Conservation (phyloP, 2,113 vertebrate species). For the Motacilla alba region DNA sequence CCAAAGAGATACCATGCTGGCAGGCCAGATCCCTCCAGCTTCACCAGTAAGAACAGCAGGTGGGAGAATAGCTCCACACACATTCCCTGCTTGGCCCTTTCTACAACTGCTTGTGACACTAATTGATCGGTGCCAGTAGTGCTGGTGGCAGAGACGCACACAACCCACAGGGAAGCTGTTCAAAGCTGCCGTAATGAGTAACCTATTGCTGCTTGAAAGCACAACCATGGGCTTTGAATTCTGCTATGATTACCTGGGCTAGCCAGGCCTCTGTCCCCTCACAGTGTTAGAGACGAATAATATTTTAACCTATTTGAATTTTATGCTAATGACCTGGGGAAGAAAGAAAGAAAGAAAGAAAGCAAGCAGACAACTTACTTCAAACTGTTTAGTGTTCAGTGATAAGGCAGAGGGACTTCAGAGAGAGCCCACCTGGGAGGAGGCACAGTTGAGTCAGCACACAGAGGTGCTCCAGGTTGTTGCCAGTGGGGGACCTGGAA, state of each 20-base stretch:
- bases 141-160: not conserved
- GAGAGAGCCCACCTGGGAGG: not conserved
- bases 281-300: not conserved
- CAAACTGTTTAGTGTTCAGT: not conserved
- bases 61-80: constrained; percentile 31
- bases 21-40: constrained; percentile 17
- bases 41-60: constrained; percentile 39
- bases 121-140: constrained; percentile 21
- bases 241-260: not conserved
- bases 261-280: constrained; percentile 33
- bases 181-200: constrained; percentile 46
- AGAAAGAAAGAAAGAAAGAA: not conserved
- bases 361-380: not conserved
- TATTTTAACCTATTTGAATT: constrained; percentile 36
- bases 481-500: not conserved
- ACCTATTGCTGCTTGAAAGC: constrained; percentile 43
- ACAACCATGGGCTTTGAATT: not conserved
- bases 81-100: not conserved
- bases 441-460: not conserved
- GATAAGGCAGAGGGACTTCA: not conserved
- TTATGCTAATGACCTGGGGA: not conserved
- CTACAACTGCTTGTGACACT: constrained; percentile 38
- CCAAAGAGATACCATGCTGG: not conserved
- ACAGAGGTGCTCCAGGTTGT: not conserved
- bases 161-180: constrained; percentile 46